Evolutionary conservation across 2,113 vertebrate species (phyloP), one percentile per base, ranked within the genome.

Genomic region (Rhagologus leucostigma): DNA sequence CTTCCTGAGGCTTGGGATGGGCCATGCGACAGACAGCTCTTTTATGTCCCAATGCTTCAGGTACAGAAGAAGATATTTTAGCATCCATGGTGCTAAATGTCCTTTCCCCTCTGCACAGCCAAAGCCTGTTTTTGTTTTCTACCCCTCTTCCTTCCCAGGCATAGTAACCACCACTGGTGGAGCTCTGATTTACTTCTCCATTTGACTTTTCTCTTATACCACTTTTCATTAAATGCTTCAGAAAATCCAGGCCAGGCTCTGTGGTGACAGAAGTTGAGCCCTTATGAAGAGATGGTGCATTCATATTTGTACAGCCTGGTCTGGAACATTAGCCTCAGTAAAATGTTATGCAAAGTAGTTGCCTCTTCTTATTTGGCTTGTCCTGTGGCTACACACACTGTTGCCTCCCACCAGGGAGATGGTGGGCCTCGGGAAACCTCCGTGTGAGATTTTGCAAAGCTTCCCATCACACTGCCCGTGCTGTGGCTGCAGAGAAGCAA

Each of bases 401-500:
- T 29, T 77, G n/a, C 32, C 62, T 60, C 30, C 24, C 32, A 30
- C 22, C 3, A 2, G n/a, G 20, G 42, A 44, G 15, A 41, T 0
- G 0, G 3, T 9, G 26, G 16, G 55, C 20, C 39, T 55, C 6
- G 6, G 33, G 9, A 84, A 3, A 37, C 6, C 5, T 78, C 32
- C 3, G 0, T 46, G 32, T 16, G 18, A 11, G 32, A 20, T 32
- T 89, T 50, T 57, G 29, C 62, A 68, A 84, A 22, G 9, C 1
- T 22, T 30, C 14, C 35, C 23, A n/a, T 39, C 13, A 16, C 11
- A 12, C 37, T 62, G 42, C 20, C 23, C 57, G 63, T 84, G n/a
- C 49, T 60, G 6, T 14, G 13, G 32, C 30, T 76, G 32, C 62
- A 90, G 68, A 37, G 49, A 73, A 8, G 16, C 32, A 44, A 59